Evolutionary conservation across 1,140 invertebrate genomes (phyloP).

Genomic region (Brachionus asplanchnoidis): DNA sequence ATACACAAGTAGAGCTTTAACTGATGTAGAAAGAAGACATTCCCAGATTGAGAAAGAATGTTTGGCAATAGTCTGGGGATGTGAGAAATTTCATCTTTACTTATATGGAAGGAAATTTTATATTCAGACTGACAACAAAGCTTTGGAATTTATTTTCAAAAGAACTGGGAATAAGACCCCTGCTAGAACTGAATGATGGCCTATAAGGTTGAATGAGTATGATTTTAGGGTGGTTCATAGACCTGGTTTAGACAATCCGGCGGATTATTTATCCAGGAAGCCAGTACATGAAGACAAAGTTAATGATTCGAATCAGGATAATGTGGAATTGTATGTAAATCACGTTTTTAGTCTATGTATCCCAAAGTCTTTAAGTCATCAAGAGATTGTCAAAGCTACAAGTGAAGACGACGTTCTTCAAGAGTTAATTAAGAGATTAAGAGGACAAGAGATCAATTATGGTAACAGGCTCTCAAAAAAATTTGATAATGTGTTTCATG

Average conservation of each 20-base stretch:
- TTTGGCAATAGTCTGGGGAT: constrained; percentile 44
- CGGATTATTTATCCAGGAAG: not conserved
- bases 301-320: not conserved
- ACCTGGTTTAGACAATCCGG: not conserved
- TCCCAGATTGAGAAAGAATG: constrained; percentile 41
- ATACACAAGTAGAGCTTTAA: constrained; percentile 47
- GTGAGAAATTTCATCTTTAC: constrained; percentile 44
- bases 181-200: not conserved
- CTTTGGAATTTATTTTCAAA: not conserved
- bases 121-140: constrained; percentile 43
- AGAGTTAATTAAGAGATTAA: not conserved
- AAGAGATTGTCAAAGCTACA: not conserved
- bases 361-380: not conserved
- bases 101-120: constrained; percentile 42
- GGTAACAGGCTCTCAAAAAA: not conserved
- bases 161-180: constrained; percentile 44
- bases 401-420: not conserved
- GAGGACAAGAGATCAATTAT: not conserved
- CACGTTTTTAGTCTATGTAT: not conserved
- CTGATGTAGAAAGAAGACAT: constrained; percentile 44
- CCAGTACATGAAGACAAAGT: no score
- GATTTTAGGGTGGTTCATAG: not conserved
- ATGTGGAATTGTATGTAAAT: not conserved
- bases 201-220: not conserved
- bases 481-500: not conserved